phyloP scores from a whole-genome alignment of 1,140 invertebrate species.

The Atta texana region DNA sequence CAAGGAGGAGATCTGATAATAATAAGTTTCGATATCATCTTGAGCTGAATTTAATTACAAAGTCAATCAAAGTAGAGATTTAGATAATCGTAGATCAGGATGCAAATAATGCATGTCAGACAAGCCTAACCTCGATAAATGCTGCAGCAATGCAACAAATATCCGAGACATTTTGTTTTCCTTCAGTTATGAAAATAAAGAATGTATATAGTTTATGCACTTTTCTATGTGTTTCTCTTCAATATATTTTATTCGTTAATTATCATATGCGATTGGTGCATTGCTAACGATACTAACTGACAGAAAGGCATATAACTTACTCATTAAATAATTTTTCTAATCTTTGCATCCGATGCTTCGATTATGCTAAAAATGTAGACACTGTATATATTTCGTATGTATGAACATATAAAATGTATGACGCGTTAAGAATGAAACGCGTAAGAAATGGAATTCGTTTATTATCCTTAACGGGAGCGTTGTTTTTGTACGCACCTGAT shows the following conservation, averaged over 20 bases:
- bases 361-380: slow-evolving; percentile 42
- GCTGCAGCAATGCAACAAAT: background rate
- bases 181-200: background rate
- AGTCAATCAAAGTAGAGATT: slow-evolving; percentile 73
- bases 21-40: slow-evolving; percentile 34
- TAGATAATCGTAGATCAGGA: slow-evolving; percentile 62
- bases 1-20: slow-evolving; percentile 5
- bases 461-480: slow-evolving; percentile 39
- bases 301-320: background rate
- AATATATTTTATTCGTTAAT: slow-evolving; percentile 15
- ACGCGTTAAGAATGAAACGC: slow-evolving; percentile 18
- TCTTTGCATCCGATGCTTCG: slow-evolving; percentile 29
- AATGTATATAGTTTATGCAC: background rate
- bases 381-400: slow-evolving; percentile 13
- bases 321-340: background rate
- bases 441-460: slow-evolving; percentile 40
- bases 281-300: background rate
- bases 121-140: background rate
- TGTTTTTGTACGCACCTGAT: slow-evolving; percentile 39
- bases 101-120: slow-evolving; percentile 19
- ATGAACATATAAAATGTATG: slow-evolving; percentile 47
- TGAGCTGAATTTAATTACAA: slow-evolving; percentile 75
- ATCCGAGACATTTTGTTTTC: background rate
- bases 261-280: background rate
- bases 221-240: slow-evolving; percentile 2